phyloP scores from a whole-genome alignment of 2,113 vertebrate species.

The Brienomyrus brachyistius region DNA sequence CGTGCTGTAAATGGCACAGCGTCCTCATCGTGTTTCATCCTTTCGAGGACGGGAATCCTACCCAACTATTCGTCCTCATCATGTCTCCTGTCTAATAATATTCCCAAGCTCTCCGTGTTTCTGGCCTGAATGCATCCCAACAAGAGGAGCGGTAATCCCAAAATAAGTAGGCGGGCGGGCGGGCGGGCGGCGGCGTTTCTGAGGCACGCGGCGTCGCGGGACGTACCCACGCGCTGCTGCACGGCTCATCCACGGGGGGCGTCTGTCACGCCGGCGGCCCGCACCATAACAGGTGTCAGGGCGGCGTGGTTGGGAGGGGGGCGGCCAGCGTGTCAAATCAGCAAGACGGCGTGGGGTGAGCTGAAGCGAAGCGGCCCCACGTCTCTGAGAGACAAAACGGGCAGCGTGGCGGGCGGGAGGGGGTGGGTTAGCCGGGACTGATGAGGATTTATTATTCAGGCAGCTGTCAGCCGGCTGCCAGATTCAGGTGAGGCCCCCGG shows the following conservation, averaged over 20 bases:
- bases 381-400: slow-evolving; percentile 6
- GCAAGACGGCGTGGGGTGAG: background rate
- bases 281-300: slow-evolving; percentile 12
- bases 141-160: background rate
- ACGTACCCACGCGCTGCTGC: background rate
- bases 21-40: background rate
- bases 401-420: background rate
- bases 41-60: background rate
- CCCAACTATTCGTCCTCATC: too few species aligned
- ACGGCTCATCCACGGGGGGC: background rate
- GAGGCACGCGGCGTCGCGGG: background rate
- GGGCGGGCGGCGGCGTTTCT: background rate
- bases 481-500: too few species aligned
- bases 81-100: background rate
- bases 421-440: too few species aligned
- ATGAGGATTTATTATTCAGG: too few species aligned
- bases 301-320: background rate
- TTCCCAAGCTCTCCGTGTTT: background rate
- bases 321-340: background rate
- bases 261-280: background rate
- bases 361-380: background rate
- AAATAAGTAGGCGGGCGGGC: background rate
- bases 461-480: too few species aligned
- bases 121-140: background rate
- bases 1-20: background rate